These are phyloP conservation scores for Meta bourneti DNA, from an alignment of 2,888 invertebrate genomes.

Conservation along the genomic window DNA sequence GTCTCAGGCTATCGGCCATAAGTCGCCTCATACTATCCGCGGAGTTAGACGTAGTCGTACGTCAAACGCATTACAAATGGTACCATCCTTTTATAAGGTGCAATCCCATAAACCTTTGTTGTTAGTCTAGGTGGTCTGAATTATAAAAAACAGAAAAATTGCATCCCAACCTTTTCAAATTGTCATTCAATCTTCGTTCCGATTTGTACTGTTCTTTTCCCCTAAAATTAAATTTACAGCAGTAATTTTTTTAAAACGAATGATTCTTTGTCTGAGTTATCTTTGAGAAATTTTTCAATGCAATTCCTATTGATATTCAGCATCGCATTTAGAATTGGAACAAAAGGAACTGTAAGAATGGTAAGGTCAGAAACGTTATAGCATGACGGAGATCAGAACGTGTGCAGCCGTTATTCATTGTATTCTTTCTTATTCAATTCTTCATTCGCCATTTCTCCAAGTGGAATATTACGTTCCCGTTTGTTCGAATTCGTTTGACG, in stretches of 20 bases:
- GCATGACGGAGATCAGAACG: background rate
- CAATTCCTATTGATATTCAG: background rate
- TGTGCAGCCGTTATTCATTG: background rate
- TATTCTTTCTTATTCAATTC: conserved; percentile 1
- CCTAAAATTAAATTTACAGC: background rate
- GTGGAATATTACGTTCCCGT: conserved; percentile 6
- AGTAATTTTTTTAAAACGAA: background rate
- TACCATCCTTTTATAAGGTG: no score
- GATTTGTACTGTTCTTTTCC: background rate
- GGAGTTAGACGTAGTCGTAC: no score
- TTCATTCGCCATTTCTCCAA: background rate
- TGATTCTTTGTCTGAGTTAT: background rate
- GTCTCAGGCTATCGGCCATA: no score
- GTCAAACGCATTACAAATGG: no score
- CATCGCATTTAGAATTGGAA: background rate
- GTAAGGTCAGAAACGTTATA: background rate
- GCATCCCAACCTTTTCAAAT: no score
- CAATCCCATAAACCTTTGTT: no score
- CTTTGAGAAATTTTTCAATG: background rate
- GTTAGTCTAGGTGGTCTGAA: no score
- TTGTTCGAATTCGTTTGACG: conserved; percentile 30
- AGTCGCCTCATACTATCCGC: no score
- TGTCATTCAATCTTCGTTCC: no score
- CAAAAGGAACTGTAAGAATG: background rate
- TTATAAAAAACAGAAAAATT: no score